Base-by-base conservation (phyloP, 2,888 invertebrate species). In the Drepana falcataria region DNA sequence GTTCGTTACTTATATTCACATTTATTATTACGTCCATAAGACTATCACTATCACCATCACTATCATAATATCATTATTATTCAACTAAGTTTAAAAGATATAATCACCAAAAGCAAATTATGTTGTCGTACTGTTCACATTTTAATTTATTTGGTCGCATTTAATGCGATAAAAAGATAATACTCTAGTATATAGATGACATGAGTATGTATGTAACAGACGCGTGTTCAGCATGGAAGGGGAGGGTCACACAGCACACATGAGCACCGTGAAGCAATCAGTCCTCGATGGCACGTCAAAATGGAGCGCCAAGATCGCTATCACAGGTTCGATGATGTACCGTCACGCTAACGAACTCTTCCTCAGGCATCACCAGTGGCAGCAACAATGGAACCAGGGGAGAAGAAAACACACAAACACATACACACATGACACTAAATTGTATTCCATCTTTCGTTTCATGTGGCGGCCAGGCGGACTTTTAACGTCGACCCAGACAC, bases 291-390 rank as follows among this genome's bases (percentile, higher is more conserved):
- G 99, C 83, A 99, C 99, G 72, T 98, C 98, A 87, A 99, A 99
- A 93, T 99, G 99, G 99, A 99, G 99, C 83, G 99, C 99, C 81
- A 99, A 99, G 95, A 99, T 99, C 92, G 98, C 98, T 87, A 98
- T 99, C 92, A 99, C 99, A 96, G 98, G 99, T 99, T 96, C 95
- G 97, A 93, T 88, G 84, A 79, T 75, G 79, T 79, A 81, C 68
- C 78, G 80, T 79, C 80, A 65, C 65, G 66, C 55, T 69, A 65
- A 70, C 51, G 57, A 58, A 66, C 63, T 56, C 53, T 55, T 52
- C 59, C 56, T 55, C 61, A 71, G 68, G 59, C 61, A 60, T 54
- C 55, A 64, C 69, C 66, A 60, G 58, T 66, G 52, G 58, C 68
- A 55, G 65, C 64, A 58, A 60, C 55, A 61, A 65, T 49, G 59